Percentiles rank a stretch among this genome's conserved stretches.
Evolutionary conservation across 1,140 invertebrate species (phyloP).

Genomic region (Lysiphlebus fabarum): DNA sequence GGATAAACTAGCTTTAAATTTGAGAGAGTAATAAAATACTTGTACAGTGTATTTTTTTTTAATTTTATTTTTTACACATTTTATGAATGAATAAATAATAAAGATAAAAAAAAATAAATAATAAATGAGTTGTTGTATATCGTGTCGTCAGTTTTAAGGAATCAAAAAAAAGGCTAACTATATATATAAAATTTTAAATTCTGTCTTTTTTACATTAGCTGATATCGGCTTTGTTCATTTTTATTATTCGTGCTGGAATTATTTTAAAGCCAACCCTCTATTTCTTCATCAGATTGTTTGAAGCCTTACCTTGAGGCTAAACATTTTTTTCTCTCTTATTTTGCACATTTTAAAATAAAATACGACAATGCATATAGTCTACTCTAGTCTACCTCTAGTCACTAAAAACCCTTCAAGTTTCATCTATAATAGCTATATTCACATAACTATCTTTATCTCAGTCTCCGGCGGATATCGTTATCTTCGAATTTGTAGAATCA

Average conservation of each 20-base stretch:
- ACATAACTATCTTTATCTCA: neutral
- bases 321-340: constrained; percentile 19
- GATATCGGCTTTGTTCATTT: constrained; percentile 38
- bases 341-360: neutral
- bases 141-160: neutral
- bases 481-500: constrained; percentile 25
- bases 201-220: constrained; percentile 29
- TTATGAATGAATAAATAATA: neutral
- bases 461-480: constrained; percentile 29
- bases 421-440: neutral
- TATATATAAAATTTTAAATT: too few relatives aligned
- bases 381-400: neutral
- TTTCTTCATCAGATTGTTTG: constrained; percentile 18
- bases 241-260: too few relatives aligned
- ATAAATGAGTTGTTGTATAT: too few relatives aligned
- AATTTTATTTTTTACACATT: neutral
- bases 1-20: too few relatives aligned
- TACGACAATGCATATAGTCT: neutral
- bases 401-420: too few relatives aligned
- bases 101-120: neutral
- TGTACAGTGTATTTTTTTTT: too few relatives aligned
- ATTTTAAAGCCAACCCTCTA: constrained; percentile 21
- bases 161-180: constrained; percentile 28
- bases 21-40: too few relatives aligned
- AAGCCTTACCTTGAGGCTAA: constrained; percentile 21